Percentiles rank a stretch among this genome's conserved stretches.
Conservation (phyloP, 64 coral and sea anemone genomes). For the Astreopora myriophthalma region DNA sequence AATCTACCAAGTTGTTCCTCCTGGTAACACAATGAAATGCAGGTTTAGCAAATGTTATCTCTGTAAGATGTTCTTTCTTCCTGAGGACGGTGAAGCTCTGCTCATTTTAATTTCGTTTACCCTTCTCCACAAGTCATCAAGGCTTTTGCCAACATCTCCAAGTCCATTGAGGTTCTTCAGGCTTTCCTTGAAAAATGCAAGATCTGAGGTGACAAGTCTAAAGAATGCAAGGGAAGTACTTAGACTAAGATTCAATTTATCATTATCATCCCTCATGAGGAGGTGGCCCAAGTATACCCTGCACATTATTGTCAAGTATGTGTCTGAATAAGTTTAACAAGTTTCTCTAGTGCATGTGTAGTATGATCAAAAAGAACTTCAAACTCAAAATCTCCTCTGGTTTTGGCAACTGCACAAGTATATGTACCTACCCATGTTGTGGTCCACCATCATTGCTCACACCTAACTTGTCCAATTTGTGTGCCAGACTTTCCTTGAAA, state of each 20-base stretch:
- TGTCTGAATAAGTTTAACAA: too few relatives aligned
- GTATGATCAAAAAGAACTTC: too few relatives aligned
- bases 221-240: not conserved
- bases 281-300: too few relatives aligned
- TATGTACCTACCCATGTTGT: slow-evolving; percentile 78
- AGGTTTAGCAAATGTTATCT: slow-evolving; percentile 48
- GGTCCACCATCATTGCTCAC: slow-evolving; percentile 84
- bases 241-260: too few relatives aligned
- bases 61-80: slow-evolving; percentile 14
- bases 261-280: too few relatives aligned
- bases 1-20: not conserved
- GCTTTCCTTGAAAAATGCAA: slow-evolving; percentile 92
- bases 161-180: slow-evolving; percentile 67
- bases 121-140: slow-evolving; percentile 86
- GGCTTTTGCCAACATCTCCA: slow-evolving; percentile 66
- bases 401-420: not conserved
- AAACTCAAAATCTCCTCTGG: too few relatives aligned
- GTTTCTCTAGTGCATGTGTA: too few relatives aligned
- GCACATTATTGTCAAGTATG: too few relatives aligned
- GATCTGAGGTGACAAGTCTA: slow-evolving; percentile 86
- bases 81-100: slow-evolving; percentile 34
- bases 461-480: slow-evolving; percentile 66
- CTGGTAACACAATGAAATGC: not conserved
- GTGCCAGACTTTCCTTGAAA: slow-evolving; percentile 86
- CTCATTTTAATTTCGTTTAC: slow-evolving; percentile 79